Percentiles rank a stretch among this genome's conserved stretches.
phyloP scores from a whole-genome alignment of 2,797 vertebrate species.

The Malacoctenus gilli region DNA sequence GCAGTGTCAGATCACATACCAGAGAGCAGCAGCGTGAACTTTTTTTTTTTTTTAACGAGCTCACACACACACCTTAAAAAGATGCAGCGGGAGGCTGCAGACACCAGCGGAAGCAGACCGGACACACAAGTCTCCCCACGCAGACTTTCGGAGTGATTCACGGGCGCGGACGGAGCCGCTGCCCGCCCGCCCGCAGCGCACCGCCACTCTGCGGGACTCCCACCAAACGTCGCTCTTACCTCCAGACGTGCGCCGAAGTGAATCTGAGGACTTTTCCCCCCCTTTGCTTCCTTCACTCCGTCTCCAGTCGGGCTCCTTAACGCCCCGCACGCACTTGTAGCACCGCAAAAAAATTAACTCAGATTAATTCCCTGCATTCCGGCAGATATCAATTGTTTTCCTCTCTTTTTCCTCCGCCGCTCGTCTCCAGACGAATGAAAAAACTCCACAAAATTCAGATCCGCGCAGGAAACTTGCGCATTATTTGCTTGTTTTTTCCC shows the following conservation, averaged over 20 bases:
- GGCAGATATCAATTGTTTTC: no score
- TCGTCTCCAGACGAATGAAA: constrained; percentile 1
- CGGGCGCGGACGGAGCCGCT: constrained; percentile 5
- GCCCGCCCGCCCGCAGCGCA: constrained; percentile 34
- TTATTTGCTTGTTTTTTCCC: constrained; percentile 2
- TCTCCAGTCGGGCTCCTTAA: constrained; percentile 32
- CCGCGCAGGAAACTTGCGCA: constrained; percentile 23
- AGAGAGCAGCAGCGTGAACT: no score
- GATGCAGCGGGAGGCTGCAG: constrained; percentile 5
- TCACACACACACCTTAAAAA: constrained; percentile 29
- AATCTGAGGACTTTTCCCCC: no score
- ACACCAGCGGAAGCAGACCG: constrained; percentile 23
- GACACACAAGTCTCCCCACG: constrained; percentile 27
- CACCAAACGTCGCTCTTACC: constrained; percentile 60
- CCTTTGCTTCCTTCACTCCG: constrained; percentile 1
- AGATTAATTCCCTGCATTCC: constrained; percentile 72
- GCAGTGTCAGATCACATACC: no score
- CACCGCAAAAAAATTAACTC: constrained; percentile 40
- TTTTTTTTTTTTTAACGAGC: no score
- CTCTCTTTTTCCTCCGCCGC: constrained; percentile 17
- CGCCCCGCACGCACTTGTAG: constrained; percentile 31
- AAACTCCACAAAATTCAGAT: constrained; percentile 36
- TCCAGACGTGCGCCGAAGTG: constrained; percentile 58
- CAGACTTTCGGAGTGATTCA: constrained; percentile 5
- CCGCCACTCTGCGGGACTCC: constrained; percentile 28